Evolutionary conservation across 2,888 invertebrate genomes (phyloP).

Genomic region (Plebejus argus): DNA sequence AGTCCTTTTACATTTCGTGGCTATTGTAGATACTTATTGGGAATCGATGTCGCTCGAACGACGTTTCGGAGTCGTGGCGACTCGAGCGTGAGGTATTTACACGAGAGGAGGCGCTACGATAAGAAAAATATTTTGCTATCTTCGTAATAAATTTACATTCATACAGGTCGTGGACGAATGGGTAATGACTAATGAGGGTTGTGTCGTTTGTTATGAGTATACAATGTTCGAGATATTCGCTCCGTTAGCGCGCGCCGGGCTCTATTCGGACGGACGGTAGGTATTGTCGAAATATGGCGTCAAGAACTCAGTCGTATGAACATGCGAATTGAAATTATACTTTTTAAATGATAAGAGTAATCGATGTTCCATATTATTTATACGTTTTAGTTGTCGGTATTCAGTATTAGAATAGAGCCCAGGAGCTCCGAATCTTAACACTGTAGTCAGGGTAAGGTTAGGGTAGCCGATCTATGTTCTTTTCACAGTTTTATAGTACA

Average conservation of each 20-base stretch:
- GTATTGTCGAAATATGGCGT: background rate
- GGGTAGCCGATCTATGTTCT: constrained; percentile 32
- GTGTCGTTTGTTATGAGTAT: constrained; percentile 75
- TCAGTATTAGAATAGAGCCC: constrained; percentile 26
- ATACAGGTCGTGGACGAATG: constrained; percentile 66
- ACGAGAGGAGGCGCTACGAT: constrained; percentile 45
- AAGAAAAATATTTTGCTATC: constrained; percentile 35
- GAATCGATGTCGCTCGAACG: constrained; percentile 46
- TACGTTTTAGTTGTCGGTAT: constrained; percentile 19
- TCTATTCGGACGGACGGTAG: constrained; percentile 7
- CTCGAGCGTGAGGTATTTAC: constrained; percentile 42
- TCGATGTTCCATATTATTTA: constrained; percentile 28
- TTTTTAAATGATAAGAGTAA: constrained; percentile 18
- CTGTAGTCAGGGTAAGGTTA: constrained; percentile 29
- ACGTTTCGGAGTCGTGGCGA: constrained; percentile 47
- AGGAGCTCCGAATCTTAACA: constrained; percentile 28
- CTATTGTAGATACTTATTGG: constrained; percentile 48
- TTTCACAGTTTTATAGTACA: constrained; percentile 25
- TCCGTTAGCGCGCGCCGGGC: constrained; percentile 50
- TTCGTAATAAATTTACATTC: constrained; percentile 52
- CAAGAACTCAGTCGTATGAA: background rate
- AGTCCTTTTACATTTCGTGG: constrained; percentile 56
- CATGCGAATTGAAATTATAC: constrained; percentile 21
- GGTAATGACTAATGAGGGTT: constrained; percentile 76
- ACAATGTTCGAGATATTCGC: constrained; percentile 64